Conservation (phyloP, 2,797 vertebrate genomes). For the Bradypodion pumilum region DNA sequence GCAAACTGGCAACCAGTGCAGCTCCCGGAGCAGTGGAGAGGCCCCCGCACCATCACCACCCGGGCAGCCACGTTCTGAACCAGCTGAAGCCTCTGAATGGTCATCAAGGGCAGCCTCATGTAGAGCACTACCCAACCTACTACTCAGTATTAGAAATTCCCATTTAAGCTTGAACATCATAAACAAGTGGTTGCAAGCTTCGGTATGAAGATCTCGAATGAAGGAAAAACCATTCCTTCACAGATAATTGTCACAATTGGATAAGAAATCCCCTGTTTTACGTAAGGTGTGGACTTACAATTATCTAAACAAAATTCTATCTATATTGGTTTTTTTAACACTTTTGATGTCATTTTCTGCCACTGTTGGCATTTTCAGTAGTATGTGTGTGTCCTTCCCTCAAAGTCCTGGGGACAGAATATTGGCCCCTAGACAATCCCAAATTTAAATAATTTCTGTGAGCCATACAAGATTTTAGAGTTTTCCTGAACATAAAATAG, state of each 20-base stretch:
- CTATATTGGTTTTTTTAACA: neutral
- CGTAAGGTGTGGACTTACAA: neutral
- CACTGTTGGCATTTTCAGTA: too few relatives aligned
- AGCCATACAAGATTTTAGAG: neutral
- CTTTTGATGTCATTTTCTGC: too few relatives aligned
- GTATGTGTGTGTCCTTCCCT: too few relatives aligned
- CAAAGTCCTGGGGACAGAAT: too few relatives aligned
- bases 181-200: neutral
- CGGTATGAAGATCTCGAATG: neutral
- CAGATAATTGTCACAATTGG: neutral
- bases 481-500: neutral
- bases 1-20: too few relatives aligned
- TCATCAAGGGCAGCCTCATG: too few relatives aligned
- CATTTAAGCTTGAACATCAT: neutral
- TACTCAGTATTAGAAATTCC: neutral
- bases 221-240: neutral
- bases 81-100: too few relatives aligned
- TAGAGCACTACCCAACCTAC: too few relatives aligned
- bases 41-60: too few relatives aligned
- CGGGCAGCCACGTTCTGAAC: too few relatives aligned
- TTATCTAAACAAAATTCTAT: neutral
- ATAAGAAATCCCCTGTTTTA: neutral
- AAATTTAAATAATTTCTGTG: neutral
- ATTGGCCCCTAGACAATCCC: too few relatives aligned
- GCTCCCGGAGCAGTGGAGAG: too few relatives aligned